Conservation (phyloP, 2,113 vertebrate species). For the Ardeotis arabs region DNA sequence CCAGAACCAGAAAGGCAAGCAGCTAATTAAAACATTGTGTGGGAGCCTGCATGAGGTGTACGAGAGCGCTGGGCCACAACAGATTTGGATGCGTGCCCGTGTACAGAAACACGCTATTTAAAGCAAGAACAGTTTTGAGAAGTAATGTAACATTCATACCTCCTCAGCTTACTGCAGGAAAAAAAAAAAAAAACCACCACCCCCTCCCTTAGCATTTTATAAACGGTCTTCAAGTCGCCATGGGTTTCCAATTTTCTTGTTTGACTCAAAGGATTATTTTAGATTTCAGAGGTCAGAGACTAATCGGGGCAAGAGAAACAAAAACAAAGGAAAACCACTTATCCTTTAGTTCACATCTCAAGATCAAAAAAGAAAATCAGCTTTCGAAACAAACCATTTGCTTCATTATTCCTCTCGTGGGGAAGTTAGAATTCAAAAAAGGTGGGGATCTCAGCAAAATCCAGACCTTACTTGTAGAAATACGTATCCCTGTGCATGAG, state of each 20-base stretch:
- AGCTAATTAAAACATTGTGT: constrained; percentile 64
- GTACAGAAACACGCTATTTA: constrained; percentile 52
- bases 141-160: background rate
- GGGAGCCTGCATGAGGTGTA: constrained; percentile 58
- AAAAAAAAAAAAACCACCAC: background rate
- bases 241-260: constrained; percentile 14
- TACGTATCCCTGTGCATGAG: background rate
- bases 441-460: background rate
- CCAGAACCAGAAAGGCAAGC: constrained; percentile 42
- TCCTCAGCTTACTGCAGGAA: constrained; percentile 9
- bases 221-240: background rate
- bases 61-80: constrained; percentile 41
- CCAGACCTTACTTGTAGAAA: background rate
- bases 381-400: background rate
- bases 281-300: constrained; percentile 35
- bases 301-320: constrained; percentile 3
- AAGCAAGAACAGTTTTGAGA: constrained; percentile 30
- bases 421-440: background rate
- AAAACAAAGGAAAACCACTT: constrained; percentile 29
- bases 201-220: background rate
- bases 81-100: constrained; percentile 38
- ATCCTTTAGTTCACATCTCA: background rate
- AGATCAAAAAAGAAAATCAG: background rate
- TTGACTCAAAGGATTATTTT: constrained; percentile 35
- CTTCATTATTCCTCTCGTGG: background rate